Percentiles rank a stretch among this genome's conserved stretches.
Evolutionary conservation across 30 jellyfish, hydroid and myxozoan species (phyloP).

Genomic region (Turritopsis rubra): DNA sequence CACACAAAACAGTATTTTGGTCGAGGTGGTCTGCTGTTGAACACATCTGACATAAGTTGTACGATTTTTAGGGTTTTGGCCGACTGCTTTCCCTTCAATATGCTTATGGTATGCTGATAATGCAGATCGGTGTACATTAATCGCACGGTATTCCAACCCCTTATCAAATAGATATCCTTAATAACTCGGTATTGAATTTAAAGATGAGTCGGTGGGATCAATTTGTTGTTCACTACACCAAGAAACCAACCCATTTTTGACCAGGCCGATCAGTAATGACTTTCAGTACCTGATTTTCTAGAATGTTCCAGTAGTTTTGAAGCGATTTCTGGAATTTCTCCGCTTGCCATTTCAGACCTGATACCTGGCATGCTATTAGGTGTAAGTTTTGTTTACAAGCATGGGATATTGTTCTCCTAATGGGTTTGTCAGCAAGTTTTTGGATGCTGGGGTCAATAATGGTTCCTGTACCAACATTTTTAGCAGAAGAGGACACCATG

Average conservation of each 20-base stretch:
- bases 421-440: conserved; percentile 26
- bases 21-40: conserved; percentile 23
- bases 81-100: conserved; percentile 28
- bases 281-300: conserved; percentile 18
- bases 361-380: conserved; percentile 34
- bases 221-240: conserved; percentile 34
- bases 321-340: conserved; percentile 32
- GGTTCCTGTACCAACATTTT: conserved; percentile 24
- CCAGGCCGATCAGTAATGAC: conserved; percentile 40
- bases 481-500: conserved; percentile 36
- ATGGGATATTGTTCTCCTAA: conserved; percentile 20
- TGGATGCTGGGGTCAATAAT: conserved; percentile 10
- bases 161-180: conserved; percentile 19
- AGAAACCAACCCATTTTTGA: conserved; percentile 9
- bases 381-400: conserved; percentile 18
- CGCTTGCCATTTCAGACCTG: conserved; percentile 4
- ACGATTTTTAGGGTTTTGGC: conserved; percentile 31
- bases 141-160: conserved; percentile 25
- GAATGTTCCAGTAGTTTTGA: conserved; percentile 18
- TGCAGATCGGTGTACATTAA: conserved; percentile 23
- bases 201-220: conserved; percentile 32
- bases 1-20: conserved; percentile 29
- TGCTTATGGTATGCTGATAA: conserved; percentile 11
- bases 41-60: conserved; percentile 26
- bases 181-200: conserved; percentile 6